Conservation (phyloP, 1,140 invertebrate genomes). For the Nephila pilipes region DNA sequence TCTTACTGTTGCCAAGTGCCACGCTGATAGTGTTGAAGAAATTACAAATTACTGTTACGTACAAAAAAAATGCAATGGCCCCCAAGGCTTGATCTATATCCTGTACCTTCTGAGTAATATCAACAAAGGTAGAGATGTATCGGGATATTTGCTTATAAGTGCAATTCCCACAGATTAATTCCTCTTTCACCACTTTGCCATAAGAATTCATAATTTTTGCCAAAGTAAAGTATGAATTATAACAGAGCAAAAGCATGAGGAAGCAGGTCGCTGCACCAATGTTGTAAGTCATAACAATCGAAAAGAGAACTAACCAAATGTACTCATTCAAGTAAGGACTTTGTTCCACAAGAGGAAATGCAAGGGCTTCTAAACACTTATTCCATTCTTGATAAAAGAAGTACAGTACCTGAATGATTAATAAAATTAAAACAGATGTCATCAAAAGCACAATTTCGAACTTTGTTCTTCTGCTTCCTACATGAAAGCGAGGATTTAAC, state of each 20-base stretch:
- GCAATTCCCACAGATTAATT: neutral
- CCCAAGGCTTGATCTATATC: conserved; percentile 32
- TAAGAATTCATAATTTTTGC: neutral
- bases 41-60: neutral
- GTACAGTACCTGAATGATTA: neutral
- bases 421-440: neutral
- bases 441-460: neutral
- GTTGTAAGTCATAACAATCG: neutral
- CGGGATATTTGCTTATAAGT: neutral
- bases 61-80: neutral
- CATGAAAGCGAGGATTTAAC: neutral
- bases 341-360: neutral
- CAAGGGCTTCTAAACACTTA: neutral
- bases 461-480: neutral
- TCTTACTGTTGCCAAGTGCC: neutral
- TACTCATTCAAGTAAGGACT: neutral
- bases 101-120: neutral
- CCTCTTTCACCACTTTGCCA: neutral
- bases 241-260: conserved; percentile 18
- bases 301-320: neutral
- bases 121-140: neutral
- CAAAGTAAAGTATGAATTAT: neutral
- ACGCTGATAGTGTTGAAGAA: conserved; percentile 55
- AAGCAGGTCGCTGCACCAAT: neutral
- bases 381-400: conserved; percentile 46